Percentiles rank a stretch among this genome's conserved stretches.
phyloP scores from a whole-genome alignment of 2,797 vertebrate species.

The Lateolabrax maculatus region DNA sequence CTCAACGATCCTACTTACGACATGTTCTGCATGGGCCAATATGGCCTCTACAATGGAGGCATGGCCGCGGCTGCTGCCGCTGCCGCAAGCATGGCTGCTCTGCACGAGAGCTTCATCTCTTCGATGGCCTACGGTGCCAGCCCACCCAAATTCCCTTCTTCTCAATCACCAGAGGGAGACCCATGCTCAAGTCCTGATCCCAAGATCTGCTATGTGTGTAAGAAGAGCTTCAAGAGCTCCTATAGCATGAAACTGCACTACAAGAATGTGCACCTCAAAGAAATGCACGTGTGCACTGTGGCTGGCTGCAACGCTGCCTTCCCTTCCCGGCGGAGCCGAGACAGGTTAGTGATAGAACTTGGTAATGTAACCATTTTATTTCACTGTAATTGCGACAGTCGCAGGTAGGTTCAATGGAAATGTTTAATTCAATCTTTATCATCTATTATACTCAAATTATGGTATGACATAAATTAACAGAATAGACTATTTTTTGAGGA shows the following conservation, averaged over 20 bases:
- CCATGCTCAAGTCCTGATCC: constrained; percentile 97
- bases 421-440: constrained; percentile 15
- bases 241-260: constrained; percentile 99
- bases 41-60: constrained; percentile 95
- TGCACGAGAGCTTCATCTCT: constrained; percentile 96
- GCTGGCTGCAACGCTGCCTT: constrained; percentile 99
- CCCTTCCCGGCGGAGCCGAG: constrained; percentile 98
- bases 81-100: constrained; percentile 96
- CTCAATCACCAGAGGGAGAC: constrained; percentile 93
- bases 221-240: constrained; percentile 99
- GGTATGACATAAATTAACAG: neutral
- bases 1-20: constrained; percentile 97
- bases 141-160: constrained; percentile 92
- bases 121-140: constrained; percentile 95
- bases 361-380: constrained; percentile 23
- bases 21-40: constrained; percentile 99
- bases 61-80: constrained; percentile 90
- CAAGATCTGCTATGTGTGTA: constrained; percentile 99
- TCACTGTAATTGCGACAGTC: constrained; percentile 31
- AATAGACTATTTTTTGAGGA: neutral
- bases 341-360: constrained; percentile 92
- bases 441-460: neutral
- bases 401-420: constrained; percentile 66
- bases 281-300: constrained; percentile 99
- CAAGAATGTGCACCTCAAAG: constrained; percentile 99